phyloP scores from a whole-genome alignment of 2,888 invertebrate species.

The Exephanes ischioxanthus region DNA sequence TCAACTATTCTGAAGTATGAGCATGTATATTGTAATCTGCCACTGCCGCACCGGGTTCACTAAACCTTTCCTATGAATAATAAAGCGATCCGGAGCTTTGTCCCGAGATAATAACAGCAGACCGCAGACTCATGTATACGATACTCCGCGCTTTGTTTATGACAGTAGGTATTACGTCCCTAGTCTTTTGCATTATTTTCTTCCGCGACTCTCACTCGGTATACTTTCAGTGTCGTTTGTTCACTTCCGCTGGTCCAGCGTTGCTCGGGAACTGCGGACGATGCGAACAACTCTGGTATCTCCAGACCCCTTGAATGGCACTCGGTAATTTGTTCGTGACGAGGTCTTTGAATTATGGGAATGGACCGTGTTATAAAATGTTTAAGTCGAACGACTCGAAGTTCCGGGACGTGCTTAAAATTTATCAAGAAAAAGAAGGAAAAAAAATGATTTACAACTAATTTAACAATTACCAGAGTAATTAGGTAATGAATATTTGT shows the following conservation, averaged over 20 bases:
- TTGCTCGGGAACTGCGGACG: neutral
- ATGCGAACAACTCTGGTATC: neutral
- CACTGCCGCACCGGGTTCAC: slow-evolving; percentile 16
- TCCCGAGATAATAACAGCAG: slow-evolving; percentile 53
- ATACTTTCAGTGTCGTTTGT: slow-evolving; percentile 45
- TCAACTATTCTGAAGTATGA: neutral
- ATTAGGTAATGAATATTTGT: slow-evolving; percentile 2
- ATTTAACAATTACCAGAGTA: neutral
- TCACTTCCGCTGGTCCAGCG: slow-evolving; percentile 58
- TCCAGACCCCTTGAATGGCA: neutral
- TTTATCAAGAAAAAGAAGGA: neutral
- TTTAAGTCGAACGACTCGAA: neutral
- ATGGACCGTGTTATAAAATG: neutral
- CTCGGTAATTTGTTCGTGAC: slow-evolving; percentile 39
- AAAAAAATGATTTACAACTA: neutral
- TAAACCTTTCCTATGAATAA: slow-evolving; percentile 44
- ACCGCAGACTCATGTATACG: slow-evolving; percentile 24
- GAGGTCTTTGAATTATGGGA: slow-evolving; percentile 29
- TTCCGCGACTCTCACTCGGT: slow-evolving; percentile 50
- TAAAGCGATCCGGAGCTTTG: slow-evolving; percentile 44
- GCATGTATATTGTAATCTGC: neutral
- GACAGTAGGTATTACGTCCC: slow-evolving; percentile 38
- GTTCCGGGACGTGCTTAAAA: neutral
- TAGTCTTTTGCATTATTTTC: slow-evolving; percentile 45
- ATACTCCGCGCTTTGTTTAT: slow-evolving; percentile 36